Percentiles rank a stretch among this genome's conserved stretches.
phyloP scores from a whole-genome alignment of 2,113 vertebrate genomes.

The Camelus dromedarius region DNA sequence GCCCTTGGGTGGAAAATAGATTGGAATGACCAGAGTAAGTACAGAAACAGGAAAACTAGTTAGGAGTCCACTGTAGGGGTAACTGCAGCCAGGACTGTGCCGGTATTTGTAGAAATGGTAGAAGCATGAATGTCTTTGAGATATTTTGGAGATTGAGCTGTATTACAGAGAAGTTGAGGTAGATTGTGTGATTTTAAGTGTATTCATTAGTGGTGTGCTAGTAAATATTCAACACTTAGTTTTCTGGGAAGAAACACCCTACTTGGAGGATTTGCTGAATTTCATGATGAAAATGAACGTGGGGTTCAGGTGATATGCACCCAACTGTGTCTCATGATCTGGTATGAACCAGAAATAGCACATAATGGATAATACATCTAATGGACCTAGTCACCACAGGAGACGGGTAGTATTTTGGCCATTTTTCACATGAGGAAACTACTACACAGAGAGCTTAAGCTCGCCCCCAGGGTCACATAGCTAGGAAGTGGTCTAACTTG shows the following conservation, averaged over 20 bases:
- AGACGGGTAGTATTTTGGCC: background rate
- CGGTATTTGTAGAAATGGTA: too few species aligned
- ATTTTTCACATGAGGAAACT: background rate
- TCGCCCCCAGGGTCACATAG: background rate
- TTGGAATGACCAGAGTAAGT: too few species aligned
- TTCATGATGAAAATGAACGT: background rate
- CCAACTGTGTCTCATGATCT: background rate
- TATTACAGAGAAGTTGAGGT: too few species aligned
- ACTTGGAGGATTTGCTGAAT: background rate
- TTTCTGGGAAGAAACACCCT: background rate
- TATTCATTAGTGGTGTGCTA: background rate
- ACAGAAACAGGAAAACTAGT: too few species aligned
- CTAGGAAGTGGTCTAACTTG: background rate
- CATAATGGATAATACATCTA: background rate
- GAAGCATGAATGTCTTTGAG: too few species aligned
- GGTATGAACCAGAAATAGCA: background rate
- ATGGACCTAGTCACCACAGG: background rate
- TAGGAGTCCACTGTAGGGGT: too few species aligned
- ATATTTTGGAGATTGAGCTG: too few species aligned
- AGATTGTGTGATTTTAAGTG: background rate
- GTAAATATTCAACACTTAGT: background rate
- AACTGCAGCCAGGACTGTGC: too few species aligned
- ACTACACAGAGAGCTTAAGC: background rate
- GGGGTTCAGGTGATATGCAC: background rate
- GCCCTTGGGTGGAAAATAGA: too few species aligned